These are phyloP conservation scores for Delphinapterus leucas DNA, from an alignment of 2,113 vertebrate genomes.

Conservation along the genomic window DNA sequence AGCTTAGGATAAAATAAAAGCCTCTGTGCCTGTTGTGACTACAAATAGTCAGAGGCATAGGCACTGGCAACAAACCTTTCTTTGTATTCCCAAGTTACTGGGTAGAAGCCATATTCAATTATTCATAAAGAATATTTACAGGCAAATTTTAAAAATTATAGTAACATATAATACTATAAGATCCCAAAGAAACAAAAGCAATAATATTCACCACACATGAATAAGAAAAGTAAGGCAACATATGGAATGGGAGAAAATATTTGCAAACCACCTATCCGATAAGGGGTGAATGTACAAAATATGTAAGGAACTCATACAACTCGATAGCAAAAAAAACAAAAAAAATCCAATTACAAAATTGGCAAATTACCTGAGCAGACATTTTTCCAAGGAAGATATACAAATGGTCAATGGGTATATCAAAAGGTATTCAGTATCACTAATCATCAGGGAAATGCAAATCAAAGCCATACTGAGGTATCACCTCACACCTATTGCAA, in stretches of 20 bases:
- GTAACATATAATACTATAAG: not conserved
- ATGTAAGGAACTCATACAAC: not conserved
- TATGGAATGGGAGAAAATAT: not conserved
- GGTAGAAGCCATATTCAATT: not conserved
- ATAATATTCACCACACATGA: not conserved
- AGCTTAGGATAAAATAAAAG: not conserved
- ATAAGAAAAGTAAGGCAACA: not conserved
- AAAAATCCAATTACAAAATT: not conserved
- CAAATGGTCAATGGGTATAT: not conserved
- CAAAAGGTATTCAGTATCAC: not conserved
- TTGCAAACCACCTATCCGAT: not conserved
- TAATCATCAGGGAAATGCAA: not conserved
- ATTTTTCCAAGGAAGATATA: not conserved
- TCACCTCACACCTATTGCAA: not conserved
- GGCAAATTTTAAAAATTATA: not conserved
- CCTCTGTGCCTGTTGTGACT: not conserved
- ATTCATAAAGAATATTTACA: not conserved
- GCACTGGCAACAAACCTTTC: not conserved
- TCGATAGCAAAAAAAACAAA: not conserved
- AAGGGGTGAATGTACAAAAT: not conserved
- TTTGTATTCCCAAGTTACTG: not conserved
- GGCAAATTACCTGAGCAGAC: not conserved
- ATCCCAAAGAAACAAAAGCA: not conserved
- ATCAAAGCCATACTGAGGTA: not conserved
- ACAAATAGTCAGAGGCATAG: not conserved